A percentile compares a stretch with the other conserved stretches of the same genome.
These are phyloP conservation scores for Anthoscopus minutus DNA, from an alignment of 2,113 vertebrate genomes.

Conservation along the genomic window DNA sequence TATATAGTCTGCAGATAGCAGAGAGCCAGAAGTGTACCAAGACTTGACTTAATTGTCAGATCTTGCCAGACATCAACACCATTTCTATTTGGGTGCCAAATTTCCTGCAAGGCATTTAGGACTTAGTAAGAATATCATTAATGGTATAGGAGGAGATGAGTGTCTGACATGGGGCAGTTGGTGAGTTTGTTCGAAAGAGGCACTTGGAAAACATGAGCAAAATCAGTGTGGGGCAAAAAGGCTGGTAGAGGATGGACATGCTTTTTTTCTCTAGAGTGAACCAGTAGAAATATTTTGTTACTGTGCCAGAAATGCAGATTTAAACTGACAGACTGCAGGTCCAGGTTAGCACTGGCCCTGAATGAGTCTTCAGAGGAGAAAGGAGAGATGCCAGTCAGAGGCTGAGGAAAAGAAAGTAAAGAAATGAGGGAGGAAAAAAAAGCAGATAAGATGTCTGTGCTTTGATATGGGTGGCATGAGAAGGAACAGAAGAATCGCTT, in stretches of 20 bases:
- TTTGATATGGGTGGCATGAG: neutral
- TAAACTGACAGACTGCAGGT: neutral
- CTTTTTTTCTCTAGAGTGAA: neutral
- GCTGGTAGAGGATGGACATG: neutral
- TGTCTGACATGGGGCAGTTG: neutral
- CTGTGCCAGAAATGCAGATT: conserved; percentile 18
- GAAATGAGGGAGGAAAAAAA: neutral
- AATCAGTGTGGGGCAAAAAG: neutral
- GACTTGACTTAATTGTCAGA: neutral
- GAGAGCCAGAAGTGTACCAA: neutral
- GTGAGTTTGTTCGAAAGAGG: neutral
- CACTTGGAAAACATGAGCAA: conserved; percentile 1
- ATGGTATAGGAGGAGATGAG: neutral
- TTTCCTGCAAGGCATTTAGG: conserved; percentile 46
- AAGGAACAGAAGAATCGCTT: neutral
- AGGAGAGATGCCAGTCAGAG: conserved; percentile 8
- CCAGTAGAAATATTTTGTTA: neutral
- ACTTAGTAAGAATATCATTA: neutral
- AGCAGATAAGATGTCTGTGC: neutral
- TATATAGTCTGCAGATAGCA: neutral
- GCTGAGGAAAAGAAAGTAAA: conserved; percentile 13
- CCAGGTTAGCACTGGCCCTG: neutral
- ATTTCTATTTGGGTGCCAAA: neutral
- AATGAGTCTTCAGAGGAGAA: neutral
- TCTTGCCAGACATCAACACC: neutral